Percentiles rank a stretch among this genome's conserved stretches.
Conservation (phyloP, 2,797 vertebrate genomes). For the Sebastes hopkinsi region DNA sequence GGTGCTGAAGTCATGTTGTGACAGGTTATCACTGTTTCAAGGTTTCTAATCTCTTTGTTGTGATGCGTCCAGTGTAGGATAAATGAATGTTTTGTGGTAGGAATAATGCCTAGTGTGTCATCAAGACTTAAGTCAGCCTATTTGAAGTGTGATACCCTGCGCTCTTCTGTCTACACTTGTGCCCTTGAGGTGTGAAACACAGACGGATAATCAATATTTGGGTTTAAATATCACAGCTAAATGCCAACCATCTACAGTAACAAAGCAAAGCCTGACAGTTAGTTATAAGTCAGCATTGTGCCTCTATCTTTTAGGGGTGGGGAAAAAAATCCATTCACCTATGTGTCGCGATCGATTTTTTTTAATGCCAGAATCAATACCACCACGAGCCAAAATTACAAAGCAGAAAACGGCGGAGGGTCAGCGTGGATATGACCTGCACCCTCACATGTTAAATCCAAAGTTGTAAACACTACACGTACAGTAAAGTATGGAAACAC, state of each 20-base stretch:
- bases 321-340: too few relatives aligned
- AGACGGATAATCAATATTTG: background rate
- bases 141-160: slow-evolving; percentile 25
- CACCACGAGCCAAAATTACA: too few relatives aligned
- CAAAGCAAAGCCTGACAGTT: background rate
- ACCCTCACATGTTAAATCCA: too few relatives aligned
- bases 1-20: slow-evolving; percentile 49
- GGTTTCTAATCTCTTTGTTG: slow-evolving; percentile 36
- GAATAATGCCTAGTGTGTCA: slow-evolving; percentile 10
- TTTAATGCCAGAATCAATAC: too few relatives aligned
- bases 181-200: background rate
- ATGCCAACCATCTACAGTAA: background rate
- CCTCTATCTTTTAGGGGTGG: background rate
- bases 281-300: too few relatives aligned
- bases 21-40: slow-evolving; percentile 24
- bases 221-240: background rate
- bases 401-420: too few relatives aligned
- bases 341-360: too few relatives aligned
- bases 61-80: background rate
- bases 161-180: background rate
- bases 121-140: background rate
- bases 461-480: too few relatives aligned
- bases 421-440: accelerated
- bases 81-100: slow-evolving; percentile 28
- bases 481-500: too few relatives aligned